These are phyloP conservation scores for Dioctria linearis DNA, from an alignment of 2,888 invertebrate genomes.

Conservation along the genomic window DNA sequence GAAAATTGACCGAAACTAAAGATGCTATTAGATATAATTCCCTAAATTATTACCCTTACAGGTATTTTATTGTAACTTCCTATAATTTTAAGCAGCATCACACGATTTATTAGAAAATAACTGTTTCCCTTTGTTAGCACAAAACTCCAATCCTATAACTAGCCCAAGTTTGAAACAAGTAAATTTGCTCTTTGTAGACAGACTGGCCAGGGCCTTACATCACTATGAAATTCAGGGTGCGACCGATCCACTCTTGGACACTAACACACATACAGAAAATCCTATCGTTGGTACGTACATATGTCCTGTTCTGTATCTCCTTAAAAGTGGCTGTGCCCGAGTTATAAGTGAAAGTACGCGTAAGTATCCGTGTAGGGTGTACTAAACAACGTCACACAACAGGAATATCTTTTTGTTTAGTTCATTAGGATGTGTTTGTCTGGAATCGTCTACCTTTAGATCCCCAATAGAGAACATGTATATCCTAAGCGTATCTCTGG, in stretches of 20 bases:
- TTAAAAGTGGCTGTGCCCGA: slow-evolving; percentile 6
- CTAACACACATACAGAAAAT: slow-evolving; percentile 18
- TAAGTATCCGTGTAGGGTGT: slow-evolving; percentile 9
- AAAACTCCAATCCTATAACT: background rate
- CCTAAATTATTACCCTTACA: background rate
- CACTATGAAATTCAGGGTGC: slow-evolving; percentile 69
- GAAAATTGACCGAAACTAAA: background rate
- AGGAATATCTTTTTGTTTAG: slow-evolving; percentile 48
- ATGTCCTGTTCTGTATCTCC: background rate
- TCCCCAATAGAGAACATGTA: slow-evolving; percentile 11
- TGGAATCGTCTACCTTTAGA: slow-evolving; percentile 22
- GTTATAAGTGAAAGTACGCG: slow-evolving; percentile 11
- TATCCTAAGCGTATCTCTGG: slow-evolving; percentile 32
- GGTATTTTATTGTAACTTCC: slow-evolving; percentile 10
- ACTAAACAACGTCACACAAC: slow-evolving; percentile 43
- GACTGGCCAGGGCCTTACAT: slow-evolving; percentile 69
- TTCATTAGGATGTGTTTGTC: slow-evolving; percentile 34
- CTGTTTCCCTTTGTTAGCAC: slow-evolving; percentile 39
- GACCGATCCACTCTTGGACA: slow-evolving; percentile 59
- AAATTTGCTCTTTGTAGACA: slow-evolving; percentile 65
- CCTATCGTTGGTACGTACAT: too few species aligned
- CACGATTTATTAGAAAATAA: slow-evolving; percentile 24
- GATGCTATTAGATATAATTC: background rate
- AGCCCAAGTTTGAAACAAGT: slow-evolving; percentile 64
- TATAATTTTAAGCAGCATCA: slow-evolving; percentile 18